Base-by-base conservation (phyloP, 2,113 vertebrate species). In the Bagarius yarrelli region DNA sequence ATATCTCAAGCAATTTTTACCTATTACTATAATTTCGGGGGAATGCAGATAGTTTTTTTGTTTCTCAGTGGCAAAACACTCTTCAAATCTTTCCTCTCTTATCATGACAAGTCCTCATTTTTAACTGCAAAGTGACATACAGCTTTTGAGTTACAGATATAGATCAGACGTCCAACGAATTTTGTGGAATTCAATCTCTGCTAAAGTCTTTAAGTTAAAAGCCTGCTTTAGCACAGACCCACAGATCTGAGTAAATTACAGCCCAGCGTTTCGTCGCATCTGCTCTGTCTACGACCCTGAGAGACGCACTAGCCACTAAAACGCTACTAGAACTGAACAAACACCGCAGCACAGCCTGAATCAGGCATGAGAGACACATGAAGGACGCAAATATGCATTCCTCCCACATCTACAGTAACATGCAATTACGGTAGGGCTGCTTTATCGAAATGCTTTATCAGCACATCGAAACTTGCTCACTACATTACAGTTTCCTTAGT, bases 1-100 rank as follows among this genome's bases (percentile, higher is more conserved):
- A 60, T 81, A 83, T 82, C 85, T 73, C 78, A 79, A 79, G 66
- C 74, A 81, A 83, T 88, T 87, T 88, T 88, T 86, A 84, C 73
- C 83, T 76, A 84, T 88, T 87, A 88, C 36, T 59, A 76, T 83
- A 83, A 86, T 87, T 88, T 83, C 81, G 72, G 67, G 52, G 61
- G 56, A 67, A 81, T 73, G 72, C 72, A 69, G 40, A 47, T 44
- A 14, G 1, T 23, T 67, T 69, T 40, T 69, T 67, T 69, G n/a
- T 40, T 5, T 5, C 36, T 18, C 16, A 30, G 60, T 56, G 50
- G 71, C 3, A 64, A 57, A 47, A 57, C 50, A 63, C 57, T 63
- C 36, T 50, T 25, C 55, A 63, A 52, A 47, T 61, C n/a, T 47
- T 27, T 47, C 21, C 34, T 55, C 21, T 60, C 55, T 0, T 25